These are phyloP conservation scores for Pangasius larnaudii DNA, from an alignment of 2,797 vertebrate species.

Conservation along the genomic window DNA sequence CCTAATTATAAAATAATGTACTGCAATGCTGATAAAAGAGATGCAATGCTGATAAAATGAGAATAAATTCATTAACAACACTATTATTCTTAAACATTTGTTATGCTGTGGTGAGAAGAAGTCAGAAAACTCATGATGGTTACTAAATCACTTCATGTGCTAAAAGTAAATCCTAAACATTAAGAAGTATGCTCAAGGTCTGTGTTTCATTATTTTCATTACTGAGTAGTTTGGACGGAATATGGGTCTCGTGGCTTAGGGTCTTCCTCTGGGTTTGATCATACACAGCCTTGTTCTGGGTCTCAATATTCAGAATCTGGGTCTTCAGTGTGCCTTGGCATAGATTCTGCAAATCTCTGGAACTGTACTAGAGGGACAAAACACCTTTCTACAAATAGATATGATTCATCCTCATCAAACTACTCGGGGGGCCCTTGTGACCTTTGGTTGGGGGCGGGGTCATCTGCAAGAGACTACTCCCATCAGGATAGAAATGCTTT, in stretches of 20 bases:
- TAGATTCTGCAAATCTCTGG: background rate
- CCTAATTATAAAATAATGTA: background rate
- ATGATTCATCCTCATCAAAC: no score
- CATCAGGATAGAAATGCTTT: no score
- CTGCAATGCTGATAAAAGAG: background rate
- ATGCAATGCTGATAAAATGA: no score
- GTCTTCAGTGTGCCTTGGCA: background rate
- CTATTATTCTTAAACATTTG: background rate
- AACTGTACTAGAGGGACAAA: background rate
- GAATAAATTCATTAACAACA: background rate
- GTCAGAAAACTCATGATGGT: background rate
- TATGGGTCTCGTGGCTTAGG: background rate
- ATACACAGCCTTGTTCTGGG: background rate
- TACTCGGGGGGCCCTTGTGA: background rate
- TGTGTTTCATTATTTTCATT: background rate
- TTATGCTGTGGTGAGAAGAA: background rate
- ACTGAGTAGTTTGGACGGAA: background rate
- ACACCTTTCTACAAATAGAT: background rate
- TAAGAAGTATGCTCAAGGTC: background rate
- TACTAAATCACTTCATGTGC: background rate
- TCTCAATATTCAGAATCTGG: constrained; percentile 3
- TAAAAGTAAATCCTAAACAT: background rate
- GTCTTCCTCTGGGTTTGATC: background rate
- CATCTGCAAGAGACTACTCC: background rate
- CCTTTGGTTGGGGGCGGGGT: background rate